Evolutionary conservation across 2,113 vertebrate species (phyloP).

Genomic region (Oxygymnocypris stewartii): DNA sequence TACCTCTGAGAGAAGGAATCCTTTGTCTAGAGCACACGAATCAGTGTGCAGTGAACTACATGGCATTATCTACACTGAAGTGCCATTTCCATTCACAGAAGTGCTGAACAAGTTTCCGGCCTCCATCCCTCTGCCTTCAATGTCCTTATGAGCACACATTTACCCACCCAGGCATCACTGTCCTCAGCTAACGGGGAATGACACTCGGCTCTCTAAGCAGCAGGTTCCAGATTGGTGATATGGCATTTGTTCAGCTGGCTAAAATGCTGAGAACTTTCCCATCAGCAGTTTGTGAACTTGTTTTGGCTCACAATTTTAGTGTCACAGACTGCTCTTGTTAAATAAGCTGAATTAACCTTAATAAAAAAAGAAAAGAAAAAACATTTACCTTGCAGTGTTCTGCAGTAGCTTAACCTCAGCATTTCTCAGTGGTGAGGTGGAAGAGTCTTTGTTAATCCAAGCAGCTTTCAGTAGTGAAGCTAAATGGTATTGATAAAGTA

Average conservation of each 20-base stretch:
- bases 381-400: neutral
- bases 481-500: neutral
- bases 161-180: conserved; percentile 16
- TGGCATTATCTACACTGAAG: conserved; percentile 29
- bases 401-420: neutral
- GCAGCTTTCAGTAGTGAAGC: neutral
- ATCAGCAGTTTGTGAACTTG: neutral
- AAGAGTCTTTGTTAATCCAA: neutral
- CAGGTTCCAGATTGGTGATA: neutral
- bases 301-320: conserved; percentile 11
- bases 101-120: conserved; percentile 3
- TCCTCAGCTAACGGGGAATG: conserved; percentile 1
- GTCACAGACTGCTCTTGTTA: neutral
- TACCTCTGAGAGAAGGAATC: conserved; percentile 38
- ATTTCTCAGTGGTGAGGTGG: neutral
- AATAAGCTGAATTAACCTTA: conserved; percentile 10
- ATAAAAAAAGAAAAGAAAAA: neutral
- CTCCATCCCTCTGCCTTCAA: neutral
- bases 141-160: neutral
- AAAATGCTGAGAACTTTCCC: neutral
- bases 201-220: neutral
- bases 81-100: conserved; percentile 43
- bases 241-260: neutral
- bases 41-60: conserved; percentile 40
- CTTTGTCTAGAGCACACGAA: conserved; percentile 41